Evolutionary conservation across 2,797 vertebrate genomes (phyloP), one percentile per base, ranked within the genome.

Genomic region (Gymnodraco acuticeps): DNA sequence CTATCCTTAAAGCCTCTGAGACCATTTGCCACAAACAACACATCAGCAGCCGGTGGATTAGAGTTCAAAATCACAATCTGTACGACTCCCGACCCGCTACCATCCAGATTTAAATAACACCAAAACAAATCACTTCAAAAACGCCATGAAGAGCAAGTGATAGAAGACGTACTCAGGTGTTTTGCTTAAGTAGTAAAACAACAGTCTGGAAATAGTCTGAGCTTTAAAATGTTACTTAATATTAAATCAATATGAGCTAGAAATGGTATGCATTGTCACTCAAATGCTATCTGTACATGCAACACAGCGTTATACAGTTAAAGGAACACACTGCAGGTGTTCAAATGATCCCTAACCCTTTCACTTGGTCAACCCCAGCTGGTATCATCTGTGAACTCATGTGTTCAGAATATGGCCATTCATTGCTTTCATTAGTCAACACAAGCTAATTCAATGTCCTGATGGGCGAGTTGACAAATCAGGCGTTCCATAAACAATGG

Each of bases 381-480:
- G 42, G 47, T 23, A 3, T 42, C 46, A n/a, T 60, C n/a, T 41
- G n/a, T 42, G 27, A 33, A 27, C 23, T 13, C 11, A 27, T 15
- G 3, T 10, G 38, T 63, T 33, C 58, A 59, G 43, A 43, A 43
- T 59, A 48, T 23, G n/a, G 8, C 33, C 8, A 59, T 56, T 52
- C 11, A 55, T 46, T 59, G 38, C 13, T 54, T 61, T 42, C 64
- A 55, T 64, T 47, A 58, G 38, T 53, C 52, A 10, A 56, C 16
- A 51, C 43, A 66, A 56, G 8, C n/a, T 23, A 72, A 77, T 78
- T 55, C 52, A 78, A 76, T 58, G 47, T 77, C 77, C 63, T 53
- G 47, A 72, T 59, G 42, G 55, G 16, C 64, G 60, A 56, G 45
- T 56, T 74, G 51, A 71, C 23, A 70, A 82, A 85, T 79, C 48